Conservation (phyloP, 2,113 vertebrate species). For the Kryptolebias marmoratus region DNA sequence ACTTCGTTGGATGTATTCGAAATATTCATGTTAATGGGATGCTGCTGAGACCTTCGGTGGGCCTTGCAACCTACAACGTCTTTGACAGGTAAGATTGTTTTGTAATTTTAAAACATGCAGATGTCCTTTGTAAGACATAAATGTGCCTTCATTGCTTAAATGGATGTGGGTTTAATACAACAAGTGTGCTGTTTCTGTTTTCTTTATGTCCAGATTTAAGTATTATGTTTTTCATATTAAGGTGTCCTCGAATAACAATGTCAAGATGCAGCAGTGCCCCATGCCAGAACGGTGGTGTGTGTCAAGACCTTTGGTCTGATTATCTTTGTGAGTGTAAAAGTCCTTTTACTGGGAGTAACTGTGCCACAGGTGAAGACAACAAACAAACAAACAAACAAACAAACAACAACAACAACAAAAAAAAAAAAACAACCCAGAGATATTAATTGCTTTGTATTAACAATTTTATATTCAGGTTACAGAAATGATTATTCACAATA, state of each 20-base stretch:
- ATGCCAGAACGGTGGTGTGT: slow-evolving; percentile 77
- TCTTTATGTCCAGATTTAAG: background rate
- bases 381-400: background rate
- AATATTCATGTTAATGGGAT: slow-evolving; percentile 76
- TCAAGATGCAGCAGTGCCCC: slow-evolving; percentile 64
- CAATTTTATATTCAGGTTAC: too few relatives aligned
- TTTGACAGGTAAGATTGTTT: slow-evolving; percentile 60
- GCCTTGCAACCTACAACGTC: slow-evolving; percentile 70
- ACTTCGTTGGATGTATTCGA: slow-evolving; percentile 82
- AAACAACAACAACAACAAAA: too few relatives aligned
- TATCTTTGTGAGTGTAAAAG: slow-evolving; percentile 76
- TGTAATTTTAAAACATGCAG: background rate
- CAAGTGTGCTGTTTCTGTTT: background rate
- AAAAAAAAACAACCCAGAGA: too few relatives aligned
- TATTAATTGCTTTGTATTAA: too few relatives aligned
- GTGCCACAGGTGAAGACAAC: slow-evolving; percentile 69
- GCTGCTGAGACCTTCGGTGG: slow-evolving; percentile 61
- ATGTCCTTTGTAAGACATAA: background rate
- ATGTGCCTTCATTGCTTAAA: background rate
- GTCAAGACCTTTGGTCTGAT: slow-evolving; percentile 78
- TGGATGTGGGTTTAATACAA: background rate
- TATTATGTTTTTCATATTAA: slow-evolving; percentile 37
- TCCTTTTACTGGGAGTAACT: slow-evolving; percentile 74
- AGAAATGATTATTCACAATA: too few relatives aligned
- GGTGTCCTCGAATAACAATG: slow-evolving; percentile 69